Conservation (phyloP, 64 coral and sea anemone genomes). For the Montipora foliosa region DNA sequence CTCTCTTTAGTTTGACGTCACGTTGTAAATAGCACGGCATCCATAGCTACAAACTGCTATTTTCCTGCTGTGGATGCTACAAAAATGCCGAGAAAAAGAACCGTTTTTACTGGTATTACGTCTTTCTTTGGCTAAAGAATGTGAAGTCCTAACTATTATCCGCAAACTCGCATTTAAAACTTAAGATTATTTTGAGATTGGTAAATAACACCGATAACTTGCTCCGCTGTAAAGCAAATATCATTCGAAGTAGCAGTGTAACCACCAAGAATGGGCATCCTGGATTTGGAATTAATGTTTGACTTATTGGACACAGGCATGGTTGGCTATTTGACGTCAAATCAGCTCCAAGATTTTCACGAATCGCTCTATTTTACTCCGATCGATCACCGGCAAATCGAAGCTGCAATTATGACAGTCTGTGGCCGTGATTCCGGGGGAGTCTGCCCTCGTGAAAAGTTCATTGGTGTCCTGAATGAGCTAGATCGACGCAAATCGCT, state of each 20-base stretch:
- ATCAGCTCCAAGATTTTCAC: conserved; percentile 91
- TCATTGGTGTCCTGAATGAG: conserved; percentile 79
- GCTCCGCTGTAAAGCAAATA: too few relatives aligned
- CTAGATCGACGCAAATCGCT: conserved; percentile 82
- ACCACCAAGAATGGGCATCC: conserved; percentile 90
- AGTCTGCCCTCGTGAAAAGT: conserved; percentile 80
- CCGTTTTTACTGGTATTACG: neutral
- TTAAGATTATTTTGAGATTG: too few relatives aligned
- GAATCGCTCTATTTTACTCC: conserved; percentile 72
- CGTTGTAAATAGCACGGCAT: conserved; percentile 32
- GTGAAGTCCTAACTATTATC: neutral
- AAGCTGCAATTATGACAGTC: conserved; percentile 76
- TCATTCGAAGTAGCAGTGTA: neutral
- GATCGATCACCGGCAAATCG: conserved; percentile 84
- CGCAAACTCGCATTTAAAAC: too few relatives aligned
- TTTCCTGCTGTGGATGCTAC: neutral
- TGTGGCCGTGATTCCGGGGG: conserved; percentile 83
- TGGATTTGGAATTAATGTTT: conserved; percentile 92
- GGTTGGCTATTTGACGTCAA: conserved; percentile 78
- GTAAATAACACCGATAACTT: too few relatives aligned
- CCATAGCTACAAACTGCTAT: conserved; percentile 40
- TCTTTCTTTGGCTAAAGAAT: neutral
- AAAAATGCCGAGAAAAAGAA: neutral
- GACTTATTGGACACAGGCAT: conserved; percentile 90
- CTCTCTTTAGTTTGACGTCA: conserved; percentile 24